Base-by-base conservation (phyloP, 92 coral and sea anemone genomes). In the Phenganax stokvisi region DNA sequence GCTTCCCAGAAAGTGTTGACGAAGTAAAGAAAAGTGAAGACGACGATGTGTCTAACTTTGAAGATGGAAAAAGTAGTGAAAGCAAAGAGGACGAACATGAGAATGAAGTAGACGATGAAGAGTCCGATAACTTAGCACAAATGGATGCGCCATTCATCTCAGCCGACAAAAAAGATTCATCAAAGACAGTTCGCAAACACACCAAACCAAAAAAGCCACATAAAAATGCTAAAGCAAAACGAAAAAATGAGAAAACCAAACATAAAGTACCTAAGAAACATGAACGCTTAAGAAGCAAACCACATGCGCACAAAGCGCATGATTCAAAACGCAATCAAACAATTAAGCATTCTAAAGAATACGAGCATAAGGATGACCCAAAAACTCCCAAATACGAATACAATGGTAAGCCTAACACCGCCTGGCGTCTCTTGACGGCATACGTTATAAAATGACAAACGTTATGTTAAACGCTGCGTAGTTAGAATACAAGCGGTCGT, bases 141-240 rank as follows among this genome's bases (percentile, higher is more conserved):
- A 79, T 79, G 83, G 83, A 62, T 79, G 83, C 63, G 51, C 63
- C 83, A 12, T 62, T 52, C 10, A 20, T 79, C 0, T 12, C 83
- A 30, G 74, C n/a, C 3, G 73, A 44, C 28, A 16, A 54, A 10
- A 47, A 64, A 28, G 25, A 79, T 30, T 17, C 83, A 9, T n/a
- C 60, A 47, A 25, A 63, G 7, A 60, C 63, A 52, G 57, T 28
- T 10, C 10, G 62, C n/a, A 77, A 77, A 62, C 55, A 77, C 28
- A 57, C 69, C 29, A 76, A 76, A 31, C 54, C 54, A 29, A 12
- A 76, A 16, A 28, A 68, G 20, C 55, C 27, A n/a, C 69, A 76
- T 29, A 57, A 76, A 76, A 6, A 53, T 10, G n/a, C 0, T 17
- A 76, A 76, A 59, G 25, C 3, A 57, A 29, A 25, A 12, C 27